phyloP scores from a whole-genome alignment of 2,797 vertebrate species.

The Hipposideros larvatus region DNA sequence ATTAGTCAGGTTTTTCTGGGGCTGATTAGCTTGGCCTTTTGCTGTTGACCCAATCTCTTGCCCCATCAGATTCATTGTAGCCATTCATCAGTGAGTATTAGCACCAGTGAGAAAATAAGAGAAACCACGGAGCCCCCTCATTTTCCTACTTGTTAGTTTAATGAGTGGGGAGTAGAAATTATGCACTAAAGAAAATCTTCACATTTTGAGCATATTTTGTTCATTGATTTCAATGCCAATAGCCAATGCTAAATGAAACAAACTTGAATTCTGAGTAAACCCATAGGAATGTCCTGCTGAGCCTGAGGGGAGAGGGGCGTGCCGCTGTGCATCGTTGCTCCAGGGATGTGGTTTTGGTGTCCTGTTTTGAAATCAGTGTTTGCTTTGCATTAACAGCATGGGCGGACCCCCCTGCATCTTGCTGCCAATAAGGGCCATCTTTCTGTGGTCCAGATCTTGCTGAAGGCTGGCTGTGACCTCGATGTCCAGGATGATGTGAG shows the following conservation, averaged over 20 bases:
- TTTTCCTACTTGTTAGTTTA: neutral
- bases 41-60: neutral
- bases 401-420: constrained; percentile 96
- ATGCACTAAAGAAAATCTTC: neutral
- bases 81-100: neutral
- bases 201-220: constrained; percentile 38
- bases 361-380: constrained; percentile 64
- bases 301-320: neutral
- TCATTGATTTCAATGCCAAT: neutral
- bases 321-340: neutral
- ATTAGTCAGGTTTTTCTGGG: neutral
- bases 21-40: neutral
- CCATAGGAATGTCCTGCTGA: neutral
- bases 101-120: neutral
- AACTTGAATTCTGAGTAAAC: constrained; percentile 40
- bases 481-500: constrained; percentile 99
- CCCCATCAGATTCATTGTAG: neutral
- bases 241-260: constrained; percentile 1
- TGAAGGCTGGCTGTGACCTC: constrained; percentile 97
- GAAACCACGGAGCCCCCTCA: neutral
- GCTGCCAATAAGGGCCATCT: constrained; percentile 96
- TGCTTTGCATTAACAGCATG: constrained; percentile 92
- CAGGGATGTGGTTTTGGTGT: neutral
- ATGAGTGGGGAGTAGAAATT: neutral
- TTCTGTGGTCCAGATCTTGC: constrained; percentile 94